Conservation (phyloP, 1,140 invertebrate genomes). For the Sinonovacula constricta region DNA sequence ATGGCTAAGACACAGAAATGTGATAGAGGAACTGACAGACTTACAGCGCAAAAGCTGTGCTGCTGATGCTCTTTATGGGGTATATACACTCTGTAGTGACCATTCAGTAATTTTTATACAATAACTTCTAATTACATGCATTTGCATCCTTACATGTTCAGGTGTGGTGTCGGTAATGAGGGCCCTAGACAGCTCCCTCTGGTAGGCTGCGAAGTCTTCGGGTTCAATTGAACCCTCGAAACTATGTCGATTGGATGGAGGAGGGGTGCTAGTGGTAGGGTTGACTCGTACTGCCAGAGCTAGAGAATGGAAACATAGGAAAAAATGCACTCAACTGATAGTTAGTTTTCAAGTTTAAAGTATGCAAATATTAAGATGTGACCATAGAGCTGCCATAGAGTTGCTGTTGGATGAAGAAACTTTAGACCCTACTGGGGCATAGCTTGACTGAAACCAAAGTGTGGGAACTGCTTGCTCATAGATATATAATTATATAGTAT, state of each 20-base stretch:
- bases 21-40: too few relatives aligned
- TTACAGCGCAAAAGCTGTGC: too few relatives aligned
- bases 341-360: background rate
- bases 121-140: too few relatives aligned
- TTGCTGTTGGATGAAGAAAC: background rate
- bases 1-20: too few relatives aligned
- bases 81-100: too few relatives aligned
- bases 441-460: too few relatives aligned
- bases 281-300: slow-evolving; percentile 29
- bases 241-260: slow-evolving; percentile 28
- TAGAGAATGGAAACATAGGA: slow-evolving; percentile 8
- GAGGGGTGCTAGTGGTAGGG: slow-evolving; percentile 10
- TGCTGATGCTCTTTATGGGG: too few relatives aligned
- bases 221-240: background rate
- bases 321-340: background rate
- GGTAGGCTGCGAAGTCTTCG: slow-evolving; percentile 65
- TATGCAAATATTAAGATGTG: background rate
- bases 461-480: too few relatives aligned
- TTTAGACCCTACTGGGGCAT: background rate
- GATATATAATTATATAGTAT: too few relatives aligned
- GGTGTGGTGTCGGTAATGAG: slow-evolving; percentile 11
- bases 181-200: slow-evolving; percentile 59
- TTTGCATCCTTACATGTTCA: background rate
- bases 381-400: background rate
- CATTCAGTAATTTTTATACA: too few relatives aligned